Evolutionary conservation across 2,888 invertebrate species (phyloP).

Genomic region (Zygaena filipendulae): DNA sequence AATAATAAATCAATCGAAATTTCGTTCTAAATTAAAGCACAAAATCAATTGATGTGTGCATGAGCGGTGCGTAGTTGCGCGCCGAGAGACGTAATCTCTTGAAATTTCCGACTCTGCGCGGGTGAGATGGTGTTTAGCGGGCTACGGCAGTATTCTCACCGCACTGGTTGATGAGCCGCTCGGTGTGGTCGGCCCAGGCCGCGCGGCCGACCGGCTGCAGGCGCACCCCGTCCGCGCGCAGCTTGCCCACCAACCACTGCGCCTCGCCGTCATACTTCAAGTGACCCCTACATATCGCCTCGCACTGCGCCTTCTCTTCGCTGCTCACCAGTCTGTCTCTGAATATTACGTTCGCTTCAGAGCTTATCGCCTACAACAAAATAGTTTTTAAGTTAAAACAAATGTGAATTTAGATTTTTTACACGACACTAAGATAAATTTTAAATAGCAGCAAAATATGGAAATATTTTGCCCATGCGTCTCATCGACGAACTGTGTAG

Average conservation of each 20-base stretch:
- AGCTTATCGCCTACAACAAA: conserved; percentile 69
- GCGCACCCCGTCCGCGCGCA: conserved; percentile 40
- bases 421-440: no score
- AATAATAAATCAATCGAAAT: no score
- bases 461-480: no score
- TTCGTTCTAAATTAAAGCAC: no score
- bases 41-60: no score
- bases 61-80: no score
- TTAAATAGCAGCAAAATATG: no score
- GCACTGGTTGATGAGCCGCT: conserved; percentile 72
- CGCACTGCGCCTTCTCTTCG: conserved; percentile 74
- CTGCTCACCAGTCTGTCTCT: conserved; percentile 76
- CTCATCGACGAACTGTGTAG: no score
- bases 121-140: no score
- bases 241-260: conserved; percentile 29
- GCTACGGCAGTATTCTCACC: conserved; percentile 60
- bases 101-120: no score
- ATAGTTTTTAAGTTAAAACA: conserved; percentile 1
- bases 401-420: no score
- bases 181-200: conserved; percentile 72
- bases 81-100: no score
- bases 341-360: conserved; percentile 82
- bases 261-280: conserved; percentile 29
- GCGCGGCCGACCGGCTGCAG: conserved; percentile 54
- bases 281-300: conserved; percentile 67